Percentiles rank a stretch among this genome's conserved stretches.
These are phyloP conservation scores for Agriopis leucophaearia DNA, from an alignment of 2,888 invertebrate genomes.

Conservation along the genomic window DNA sequence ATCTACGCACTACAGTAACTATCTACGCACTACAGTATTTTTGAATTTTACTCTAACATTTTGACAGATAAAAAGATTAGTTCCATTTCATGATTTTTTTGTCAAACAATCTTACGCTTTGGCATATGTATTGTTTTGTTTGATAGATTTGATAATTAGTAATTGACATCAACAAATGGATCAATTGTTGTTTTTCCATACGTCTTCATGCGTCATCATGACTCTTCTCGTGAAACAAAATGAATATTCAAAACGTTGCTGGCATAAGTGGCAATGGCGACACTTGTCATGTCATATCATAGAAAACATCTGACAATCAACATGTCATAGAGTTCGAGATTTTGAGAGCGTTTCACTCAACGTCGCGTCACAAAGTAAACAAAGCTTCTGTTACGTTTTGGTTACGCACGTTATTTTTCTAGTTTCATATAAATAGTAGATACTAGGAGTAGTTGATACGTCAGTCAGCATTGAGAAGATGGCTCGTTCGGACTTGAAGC, in stretches of 20 bases:
- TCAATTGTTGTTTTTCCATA: slow-evolving; percentile 18
- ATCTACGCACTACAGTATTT: too few species aligned
- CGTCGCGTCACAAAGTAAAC: slow-evolving; percentile 30
- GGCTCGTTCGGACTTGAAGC: slow-evolving; percentile 50
- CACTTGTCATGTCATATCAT: slow-evolving; percentile 36
- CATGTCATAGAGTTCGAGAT: slow-evolving; percentile 40
- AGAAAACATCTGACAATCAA: slow-evolving; percentile 47
- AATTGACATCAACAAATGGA: slow-evolving; percentile 3
- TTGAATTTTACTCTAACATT: too few species aligned
- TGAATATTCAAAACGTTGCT: slow-evolving; percentile 11
- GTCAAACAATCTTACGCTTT: too few species aligned
- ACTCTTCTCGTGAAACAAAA: slow-evolving; percentile 1
- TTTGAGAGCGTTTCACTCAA: slow-evolving; percentile 28
- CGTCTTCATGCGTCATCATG: slow-evolving; percentile 16
- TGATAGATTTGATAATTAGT: not conserved
- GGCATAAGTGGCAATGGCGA: slow-evolving; percentile 39
- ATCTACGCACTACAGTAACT: too few species aligned
- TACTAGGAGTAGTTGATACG: slow-evolving; percentile 13
- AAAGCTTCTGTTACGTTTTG: slow-evolving; percentile 40
- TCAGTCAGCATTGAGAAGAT: slow-evolving; percentile 47
- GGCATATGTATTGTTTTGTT: too few species aligned
- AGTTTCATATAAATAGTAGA: slow-evolving; percentile 42
- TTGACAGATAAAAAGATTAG: too few species aligned
- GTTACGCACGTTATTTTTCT: slow-evolving; percentile 35
- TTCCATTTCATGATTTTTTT: too few species aligned